Evolutionary conservation across 1,140 invertebrate species (phyloP).

Genomic region (Camponotus vicinus): DNA sequence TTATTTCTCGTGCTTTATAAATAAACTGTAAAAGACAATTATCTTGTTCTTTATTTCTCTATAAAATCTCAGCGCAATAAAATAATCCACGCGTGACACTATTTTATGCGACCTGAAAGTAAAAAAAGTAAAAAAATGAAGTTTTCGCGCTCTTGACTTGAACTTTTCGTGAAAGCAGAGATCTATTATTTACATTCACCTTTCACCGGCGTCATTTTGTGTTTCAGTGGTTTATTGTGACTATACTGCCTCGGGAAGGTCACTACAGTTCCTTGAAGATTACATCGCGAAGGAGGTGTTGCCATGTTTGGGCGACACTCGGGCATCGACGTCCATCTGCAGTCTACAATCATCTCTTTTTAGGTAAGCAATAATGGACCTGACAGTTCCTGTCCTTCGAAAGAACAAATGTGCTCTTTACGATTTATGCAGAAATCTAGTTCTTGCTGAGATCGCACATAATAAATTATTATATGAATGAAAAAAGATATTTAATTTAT

Average conservation of each 20-base stretch:
- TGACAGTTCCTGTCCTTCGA: neutral
- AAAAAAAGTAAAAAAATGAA: neutral
- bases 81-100: neutral
- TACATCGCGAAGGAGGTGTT: slow-evolving; percentile 94
- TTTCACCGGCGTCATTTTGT: slow-evolving; percentile 35
- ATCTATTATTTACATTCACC: slow-evolving; percentile 25
- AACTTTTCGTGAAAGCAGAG: slow-evolving; percentile 7
- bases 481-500: neutral
- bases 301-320: slow-evolving; percentile 94
- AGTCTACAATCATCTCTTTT: slow-evolving; percentile 95
- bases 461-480: neutral
- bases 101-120: neutral
- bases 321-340: slow-evolving; percentile 94
- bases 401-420: neutral
- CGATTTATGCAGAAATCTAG: neutral
- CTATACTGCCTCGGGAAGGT: slow-evolving; percentile 93
- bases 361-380: slow-evolving; percentile 87
- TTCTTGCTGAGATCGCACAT: neutral
- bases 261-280: slow-evolving; percentile 95
- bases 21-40: neutral
- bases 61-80: neutral
- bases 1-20: neutral
- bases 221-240: slow-evolving; percentile 94
- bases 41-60: neutral
- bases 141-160: neutral